Base-by-base conservation (phyloP, 2,797 vertebrate genomes). In the Alectoris magna region DNA sequence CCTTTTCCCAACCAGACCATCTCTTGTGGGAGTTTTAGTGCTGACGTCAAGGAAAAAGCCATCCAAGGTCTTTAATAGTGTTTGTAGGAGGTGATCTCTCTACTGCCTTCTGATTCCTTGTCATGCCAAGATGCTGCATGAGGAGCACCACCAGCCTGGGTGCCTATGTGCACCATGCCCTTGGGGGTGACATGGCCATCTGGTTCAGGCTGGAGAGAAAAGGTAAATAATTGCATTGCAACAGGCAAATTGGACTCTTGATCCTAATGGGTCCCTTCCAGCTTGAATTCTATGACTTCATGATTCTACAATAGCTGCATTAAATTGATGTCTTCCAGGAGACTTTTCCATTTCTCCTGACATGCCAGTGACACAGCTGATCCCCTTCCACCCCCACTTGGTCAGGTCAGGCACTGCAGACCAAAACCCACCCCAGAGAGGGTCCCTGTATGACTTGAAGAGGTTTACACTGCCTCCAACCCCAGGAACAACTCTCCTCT, bases 21-120 rank as follows among this genome's bases (percentile, higher is more conserved):
- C 34, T 94, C 68, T 90, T 78, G 22, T 34, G 38, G 82, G 86
- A 71, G 56, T 95, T 90, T 95, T 84, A 77, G 0, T 1, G 19
- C 75, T 96, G 93, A 96, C 68, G 75, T 96, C 95, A 97, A 93
- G 80, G 44, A 76, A 79, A 78, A 79, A 78, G 49, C 59, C 49
- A 92, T 82, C 79, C 3, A 5, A 92, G 79, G 53, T 60, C 76
- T 91, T 88, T 96, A 96, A 91, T 84, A 92, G 83, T 63, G 85
- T 96, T 94, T 95, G 68, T 69, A 81, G 87, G 79, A 94, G 76
- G n/a, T 70, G 91, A 95, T 96, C 93, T 91, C 43, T 80, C 93
- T 96, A 95, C 38, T 91, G 86, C 60, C 70, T 90, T 90, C 82
- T 2, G 0, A 49, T 74, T 93, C 62, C 72, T 76, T 58, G 39